These are phyloP conservation scores for Xiphophorus couchianus DNA, from an alignment of 2,113 vertebrate species.

Conservation along the genomic window DNA sequence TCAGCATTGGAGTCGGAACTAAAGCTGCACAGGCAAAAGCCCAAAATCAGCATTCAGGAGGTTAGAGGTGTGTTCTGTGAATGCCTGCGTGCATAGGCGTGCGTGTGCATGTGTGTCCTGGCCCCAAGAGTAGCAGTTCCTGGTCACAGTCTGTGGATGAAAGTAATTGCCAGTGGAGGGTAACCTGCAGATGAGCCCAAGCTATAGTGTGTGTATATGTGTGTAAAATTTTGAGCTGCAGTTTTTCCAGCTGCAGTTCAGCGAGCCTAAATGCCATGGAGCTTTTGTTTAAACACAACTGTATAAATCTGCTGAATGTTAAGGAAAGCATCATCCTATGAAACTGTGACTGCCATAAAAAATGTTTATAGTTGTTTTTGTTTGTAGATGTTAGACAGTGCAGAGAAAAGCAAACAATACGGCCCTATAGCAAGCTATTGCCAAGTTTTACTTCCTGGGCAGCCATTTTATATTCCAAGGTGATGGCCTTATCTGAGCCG, in stretches of 20 bases:
- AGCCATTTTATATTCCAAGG: not conserved
- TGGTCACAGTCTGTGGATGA: constrained; percentile 75
- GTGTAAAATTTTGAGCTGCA: constrained; percentile 23
- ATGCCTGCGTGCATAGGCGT: not conserved
- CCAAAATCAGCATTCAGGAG: constrained; percentile 71
- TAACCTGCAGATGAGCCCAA: constrained; percentile 68
- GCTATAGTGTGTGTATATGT: constrained; percentile 32
- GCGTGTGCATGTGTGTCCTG: constrained; percentile 11
- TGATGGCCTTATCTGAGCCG: not conserved
- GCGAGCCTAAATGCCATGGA: constrained; percentile 14
- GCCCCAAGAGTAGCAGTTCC: constrained; percentile 59
- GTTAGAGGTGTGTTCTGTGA: constrained; percentile 20
- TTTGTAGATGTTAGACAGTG: not conserved
- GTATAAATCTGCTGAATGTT: constrained; percentile 6
- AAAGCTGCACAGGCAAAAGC: constrained; percentile 56
- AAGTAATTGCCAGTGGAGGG: constrained; percentile 76
- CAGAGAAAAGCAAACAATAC: not conserved
- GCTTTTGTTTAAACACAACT: constrained; percentile 14
- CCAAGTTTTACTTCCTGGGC: not conserved
- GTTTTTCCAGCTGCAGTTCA: constrained; percentile 32
- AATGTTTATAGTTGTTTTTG: not conserved
- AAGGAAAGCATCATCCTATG: not conserved
- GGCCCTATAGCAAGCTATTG: not conserved
- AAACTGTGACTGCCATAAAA: not conserved
- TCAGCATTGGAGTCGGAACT: constrained; percentile 56